A percentile compares a stretch with the other conserved stretches of the same genome.
Conservation (phyloP, 2,113 vertebrate genomes). For the Phocoena sinus region DNA sequence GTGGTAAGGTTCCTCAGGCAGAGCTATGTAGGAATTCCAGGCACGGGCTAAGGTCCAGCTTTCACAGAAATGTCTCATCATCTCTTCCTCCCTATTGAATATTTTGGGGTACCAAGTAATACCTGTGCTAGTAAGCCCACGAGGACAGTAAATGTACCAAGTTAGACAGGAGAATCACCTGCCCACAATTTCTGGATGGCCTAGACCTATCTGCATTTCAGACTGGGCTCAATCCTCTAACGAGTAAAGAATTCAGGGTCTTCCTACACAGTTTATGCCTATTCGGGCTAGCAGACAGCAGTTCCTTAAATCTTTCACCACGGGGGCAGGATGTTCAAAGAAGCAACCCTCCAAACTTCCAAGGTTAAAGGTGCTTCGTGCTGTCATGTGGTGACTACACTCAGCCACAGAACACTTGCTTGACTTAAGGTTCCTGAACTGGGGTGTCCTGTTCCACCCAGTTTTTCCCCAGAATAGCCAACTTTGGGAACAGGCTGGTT, state of each 20-base stretch:
- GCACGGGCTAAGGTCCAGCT: background rate
- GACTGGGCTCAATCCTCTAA: background rate
- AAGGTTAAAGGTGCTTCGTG: background rate
- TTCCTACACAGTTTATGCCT: background rate
- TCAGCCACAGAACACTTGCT: background rate
- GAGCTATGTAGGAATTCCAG: background rate
- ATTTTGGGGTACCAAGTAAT: background rate
- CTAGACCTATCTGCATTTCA: background rate
- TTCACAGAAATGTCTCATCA: background rate
- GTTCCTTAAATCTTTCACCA: background rate
- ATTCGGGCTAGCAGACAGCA: background rate
- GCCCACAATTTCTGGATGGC: background rate
- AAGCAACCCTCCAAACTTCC: background rate
- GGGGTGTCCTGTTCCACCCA: background rate
- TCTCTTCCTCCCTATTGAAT: background rate
- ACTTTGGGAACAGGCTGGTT: background rate
- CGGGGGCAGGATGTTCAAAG: background rate
- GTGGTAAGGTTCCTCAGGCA: background rate
- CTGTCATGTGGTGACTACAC: background rate
- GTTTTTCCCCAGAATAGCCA: background rate
- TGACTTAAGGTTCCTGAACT: background rate
- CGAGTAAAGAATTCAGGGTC: background rate
- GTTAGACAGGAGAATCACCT: background rate
- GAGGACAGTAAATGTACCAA: background rate
- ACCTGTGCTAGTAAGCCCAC: background rate